A percentile compares a stretch with the other conserved stretches of the same genome.
Conservation (phyloP, 2,888 invertebrate species). For the Synergus gifuensis region DNA sequence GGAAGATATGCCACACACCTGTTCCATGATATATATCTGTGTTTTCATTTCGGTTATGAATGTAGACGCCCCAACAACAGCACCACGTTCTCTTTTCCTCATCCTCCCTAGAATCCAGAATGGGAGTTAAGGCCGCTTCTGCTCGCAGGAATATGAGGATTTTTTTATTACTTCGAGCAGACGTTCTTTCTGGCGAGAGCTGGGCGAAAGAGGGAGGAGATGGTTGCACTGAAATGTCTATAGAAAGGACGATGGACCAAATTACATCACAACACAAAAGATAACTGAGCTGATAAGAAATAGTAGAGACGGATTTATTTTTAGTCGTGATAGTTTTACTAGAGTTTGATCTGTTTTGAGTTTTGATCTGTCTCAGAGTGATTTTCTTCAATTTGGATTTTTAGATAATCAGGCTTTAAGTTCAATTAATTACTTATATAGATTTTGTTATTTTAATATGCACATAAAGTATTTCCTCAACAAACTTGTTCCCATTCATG, state of each 20-base stretch:
- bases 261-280: neutral
- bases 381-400: neutral
- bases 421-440: neutral
- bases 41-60: neutral
- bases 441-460: neutral
- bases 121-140: neutral
- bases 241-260: neutral
- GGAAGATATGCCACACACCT: neutral
- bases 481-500: neutral
- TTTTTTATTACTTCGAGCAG: conserved; percentile 32
- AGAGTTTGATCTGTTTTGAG: too few species aligned
- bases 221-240: neutral
- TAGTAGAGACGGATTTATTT: neutral
- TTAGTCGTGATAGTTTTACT: neutral
- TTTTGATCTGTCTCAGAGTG: too few species aligned
- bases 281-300: neutral
- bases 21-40: neutral
- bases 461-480: neutral
- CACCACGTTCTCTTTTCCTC: neutral
- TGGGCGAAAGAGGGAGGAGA: neutral
- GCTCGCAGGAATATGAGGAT: conserved; percentile 22
- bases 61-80: neutral
- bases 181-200: neutral
- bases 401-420: neutral
- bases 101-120: conserved; percentile 1